Percentiles rank a stretch among this genome's conserved stretches.
Evolutionary conservation across 2,113 vertebrate genomes (phyloP).

Genomic region (Prionailurus viverrinus): DNA sequence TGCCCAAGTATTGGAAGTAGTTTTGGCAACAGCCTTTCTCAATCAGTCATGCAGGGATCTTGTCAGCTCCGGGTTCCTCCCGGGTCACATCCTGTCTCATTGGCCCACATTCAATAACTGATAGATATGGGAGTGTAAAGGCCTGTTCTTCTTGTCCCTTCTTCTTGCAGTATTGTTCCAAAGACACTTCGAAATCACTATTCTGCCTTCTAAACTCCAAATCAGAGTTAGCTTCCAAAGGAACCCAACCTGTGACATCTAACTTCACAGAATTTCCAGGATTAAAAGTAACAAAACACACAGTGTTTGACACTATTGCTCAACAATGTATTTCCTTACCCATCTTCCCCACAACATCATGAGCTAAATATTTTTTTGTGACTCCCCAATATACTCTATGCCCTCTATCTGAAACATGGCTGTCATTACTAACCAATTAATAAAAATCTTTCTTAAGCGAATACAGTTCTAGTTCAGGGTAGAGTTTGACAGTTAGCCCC

Average conservation of each 20-base stretch:
- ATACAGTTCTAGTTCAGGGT: not conserved
- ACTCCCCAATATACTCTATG: fast-evolving
- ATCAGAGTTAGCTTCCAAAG: not conserved
- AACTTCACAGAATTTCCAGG: not conserved
- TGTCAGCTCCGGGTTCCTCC: not conserved
- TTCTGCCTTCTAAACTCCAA: not conserved
- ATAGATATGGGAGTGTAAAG: not conserved
- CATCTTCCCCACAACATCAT: not conserved
- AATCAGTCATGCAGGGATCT: not conserved
- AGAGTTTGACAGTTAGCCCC: not conserved
- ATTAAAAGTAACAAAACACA: not conserved
- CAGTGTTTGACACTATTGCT: not conserved
- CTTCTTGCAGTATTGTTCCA: not conserved
- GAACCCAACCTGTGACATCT: not conserved
- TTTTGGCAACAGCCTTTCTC: not conserved
- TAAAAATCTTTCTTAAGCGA: not conserved
- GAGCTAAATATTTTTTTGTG: not conserved
- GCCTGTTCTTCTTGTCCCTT: not conserved
- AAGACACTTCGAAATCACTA: not conserved
- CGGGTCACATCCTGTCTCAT: not conserved
- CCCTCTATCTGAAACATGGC: not conserved
- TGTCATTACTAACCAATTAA: not conserved
- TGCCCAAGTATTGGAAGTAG: not conserved
- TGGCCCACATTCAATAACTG: not conserved
- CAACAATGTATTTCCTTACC: not conserved